Conservation (phyloP, 2,113 vertebrate species). For the Corythoichthys haematopterus region DNA sequence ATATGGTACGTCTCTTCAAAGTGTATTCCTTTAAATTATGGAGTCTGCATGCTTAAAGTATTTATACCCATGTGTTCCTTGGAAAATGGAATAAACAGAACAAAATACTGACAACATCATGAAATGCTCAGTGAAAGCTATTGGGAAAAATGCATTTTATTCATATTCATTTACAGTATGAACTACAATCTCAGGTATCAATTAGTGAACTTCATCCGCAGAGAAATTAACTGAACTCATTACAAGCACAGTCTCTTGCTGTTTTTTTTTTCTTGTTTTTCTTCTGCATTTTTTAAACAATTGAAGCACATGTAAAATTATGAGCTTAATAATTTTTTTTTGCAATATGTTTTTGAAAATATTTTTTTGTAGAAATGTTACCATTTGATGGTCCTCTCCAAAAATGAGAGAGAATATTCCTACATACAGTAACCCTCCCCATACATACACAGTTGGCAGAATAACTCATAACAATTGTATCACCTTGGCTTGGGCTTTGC, state of each 20-base stretch:
- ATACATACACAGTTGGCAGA: constrained; percentile 66
- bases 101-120: constrained; percentile 17
- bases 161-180: constrained; percentile 77
- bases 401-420: constrained; percentile 64
- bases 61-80: constrained; percentile 27
- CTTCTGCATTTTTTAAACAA: constrained; percentile 63
- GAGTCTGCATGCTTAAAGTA: constrained; percentile 34
- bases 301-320: constrained; percentile 72
- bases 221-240: constrained; percentile 62
- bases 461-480: constrained; percentile 58
- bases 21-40: constrained; percentile 28
- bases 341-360: constrained; percentile 66
- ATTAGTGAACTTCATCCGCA: constrained; percentile 67
- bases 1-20: constrained; percentile 14
- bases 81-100: constrained; percentile 28
- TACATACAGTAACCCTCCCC: constrained; percentile 53
- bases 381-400: constrained; percentile 66
- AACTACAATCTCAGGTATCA: constrained; percentile 79
- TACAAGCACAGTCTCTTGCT: constrained; percentile 66
- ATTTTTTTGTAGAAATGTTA: constrained; percentile 69
- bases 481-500: constrained; percentile 59
- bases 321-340: constrained; percentile 63
- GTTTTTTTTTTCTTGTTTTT: constrained; percentile 49
- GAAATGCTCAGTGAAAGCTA: constrained; percentile 33
- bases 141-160: constrained; percentile 71